Evolutionary conservation across 2,888 invertebrate genomes (phyloP).

Genomic region (Rambutsinella grinnellia): DNA sequence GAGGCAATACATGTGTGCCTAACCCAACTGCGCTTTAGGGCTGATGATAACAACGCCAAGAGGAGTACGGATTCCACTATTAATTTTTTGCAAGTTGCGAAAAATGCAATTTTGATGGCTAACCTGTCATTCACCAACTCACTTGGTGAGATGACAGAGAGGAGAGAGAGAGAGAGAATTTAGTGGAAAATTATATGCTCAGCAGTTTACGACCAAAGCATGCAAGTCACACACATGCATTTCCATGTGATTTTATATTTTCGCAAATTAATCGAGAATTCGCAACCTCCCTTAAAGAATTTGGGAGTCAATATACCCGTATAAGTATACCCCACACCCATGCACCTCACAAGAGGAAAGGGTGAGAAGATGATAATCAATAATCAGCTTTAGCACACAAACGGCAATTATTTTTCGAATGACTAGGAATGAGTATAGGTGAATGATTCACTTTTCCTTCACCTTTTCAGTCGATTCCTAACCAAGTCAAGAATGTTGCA

Average conservation of each 20-base stretch:
- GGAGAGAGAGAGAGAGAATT: background rate
- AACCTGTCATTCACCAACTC: background rate
- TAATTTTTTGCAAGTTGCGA: slow-evolving; percentile 32
- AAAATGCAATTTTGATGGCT: slow-evolving; percentile 26
- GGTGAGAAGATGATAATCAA: background rate
- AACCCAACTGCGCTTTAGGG: background rate
- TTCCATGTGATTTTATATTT: background rate
- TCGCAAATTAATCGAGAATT: background rate
- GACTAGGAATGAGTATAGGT: background rate
- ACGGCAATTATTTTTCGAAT: background rate
- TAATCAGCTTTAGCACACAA: background rate
- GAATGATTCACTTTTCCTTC: slow-evolving; percentile 2
- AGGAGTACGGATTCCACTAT: background rate
- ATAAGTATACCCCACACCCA: background rate
- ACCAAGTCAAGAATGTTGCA: slow-evolving; percentile 48
- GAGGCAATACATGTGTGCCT: background rate
- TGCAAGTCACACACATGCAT: background rate
- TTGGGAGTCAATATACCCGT: background rate
- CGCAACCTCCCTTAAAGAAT: background rate
- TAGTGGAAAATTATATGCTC: background rate
- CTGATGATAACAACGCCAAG: background rate
- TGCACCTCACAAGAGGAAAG: background rate
- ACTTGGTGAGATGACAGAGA: background rate
- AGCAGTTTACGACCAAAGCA: no score
- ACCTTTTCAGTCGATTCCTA: slow-evolving; percentile 31